Conservation (phyloP, 2,797 vertebrate species). For the Fistularia tabacaria region DNA sequence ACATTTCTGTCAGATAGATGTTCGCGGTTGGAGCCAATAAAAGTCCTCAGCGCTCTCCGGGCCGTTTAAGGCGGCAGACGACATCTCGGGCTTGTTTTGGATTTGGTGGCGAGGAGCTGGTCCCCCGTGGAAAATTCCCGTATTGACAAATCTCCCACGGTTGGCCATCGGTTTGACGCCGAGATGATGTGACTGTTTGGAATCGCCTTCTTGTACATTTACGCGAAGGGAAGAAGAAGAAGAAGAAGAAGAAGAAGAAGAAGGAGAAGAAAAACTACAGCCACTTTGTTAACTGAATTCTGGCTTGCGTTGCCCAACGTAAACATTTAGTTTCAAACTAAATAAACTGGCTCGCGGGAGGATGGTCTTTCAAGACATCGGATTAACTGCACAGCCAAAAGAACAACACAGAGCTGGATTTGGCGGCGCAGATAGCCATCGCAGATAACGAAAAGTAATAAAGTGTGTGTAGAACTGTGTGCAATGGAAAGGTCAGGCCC, state of each 20-base stretch:
- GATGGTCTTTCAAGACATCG: slow-evolving; percentile 30
- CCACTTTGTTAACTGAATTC: slow-evolving; percentile 12
- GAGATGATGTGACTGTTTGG: background rate
- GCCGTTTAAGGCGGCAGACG: too few species aligned
- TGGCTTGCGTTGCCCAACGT: slow-evolving; percentile 8
- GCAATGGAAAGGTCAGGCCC: slow-evolving; percentile 24
- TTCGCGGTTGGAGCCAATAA: too few species aligned
- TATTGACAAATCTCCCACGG: slow-evolving; percentile 1
- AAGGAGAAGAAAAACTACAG: background rate
- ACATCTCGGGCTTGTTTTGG: too few species aligned
- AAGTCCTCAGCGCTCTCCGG: too few species aligned
- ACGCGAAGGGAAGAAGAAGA: too few species aligned
- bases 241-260: background rate
- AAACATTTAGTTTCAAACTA: slow-evolving; percentile 35
- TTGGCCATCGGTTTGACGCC: background rate
- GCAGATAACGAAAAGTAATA: slow-evolving; percentile 55
- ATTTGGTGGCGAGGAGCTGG: too few species aligned
- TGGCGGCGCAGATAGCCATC: slow-evolving; percentile 40
- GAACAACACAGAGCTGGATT: slow-evolving; percentile 44
- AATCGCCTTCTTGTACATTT: background rate
- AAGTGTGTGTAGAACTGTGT: slow-evolving; percentile 15
- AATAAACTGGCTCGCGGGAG: slow-evolving; percentile 35
- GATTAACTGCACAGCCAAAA: slow-evolving; percentile 41
- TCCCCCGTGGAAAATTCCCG: background rate
- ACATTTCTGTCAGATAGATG: too few species aligned